phyloP scores from a whole-genome alignment of 2,888 invertebrate genomes.

The Hypena proboscidalis region DNA sequence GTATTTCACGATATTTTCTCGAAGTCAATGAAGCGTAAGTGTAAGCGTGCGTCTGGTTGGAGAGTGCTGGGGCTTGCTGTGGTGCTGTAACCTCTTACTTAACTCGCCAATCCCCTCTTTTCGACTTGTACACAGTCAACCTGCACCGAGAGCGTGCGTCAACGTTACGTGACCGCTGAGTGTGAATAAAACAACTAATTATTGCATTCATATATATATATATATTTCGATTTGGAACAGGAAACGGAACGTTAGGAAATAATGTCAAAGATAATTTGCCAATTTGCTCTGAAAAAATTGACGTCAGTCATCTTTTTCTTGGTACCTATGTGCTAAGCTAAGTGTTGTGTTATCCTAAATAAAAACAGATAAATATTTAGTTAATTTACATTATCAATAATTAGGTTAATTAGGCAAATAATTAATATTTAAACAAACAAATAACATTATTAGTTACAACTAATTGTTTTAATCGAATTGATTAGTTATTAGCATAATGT shows the following conservation, averaged over 20 bases:
- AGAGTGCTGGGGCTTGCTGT: slow-evolving; percentile 64
- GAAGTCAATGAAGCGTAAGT: slow-evolving; percentile 61
- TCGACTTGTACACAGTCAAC: slow-evolving; percentile 33
- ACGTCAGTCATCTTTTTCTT: no score
- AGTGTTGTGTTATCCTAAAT: not conserved
- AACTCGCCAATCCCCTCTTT: slow-evolving; percentile 65
- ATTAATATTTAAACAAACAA: slow-evolving; percentile 19
- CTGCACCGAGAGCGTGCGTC: slow-evolving; percentile 40
- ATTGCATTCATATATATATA: slow-evolving; percentile 33
- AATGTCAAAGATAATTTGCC: not conserved
- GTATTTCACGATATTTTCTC: slow-evolving; percentile 52
- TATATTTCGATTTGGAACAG: slow-evolving; percentile 40
- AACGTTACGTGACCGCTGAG: slow-evolving; percentile 51
- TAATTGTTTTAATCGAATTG: slow-evolving; percentile 20
- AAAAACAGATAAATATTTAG: slow-evolving; percentile 2
- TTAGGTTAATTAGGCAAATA: slow-evolving; percentile 18
- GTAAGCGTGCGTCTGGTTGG: slow-evolving; percentile 60
- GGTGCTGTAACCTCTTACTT: slow-evolving; percentile 82
- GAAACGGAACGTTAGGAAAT: slow-evolving; percentile 20
- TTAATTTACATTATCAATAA: slow-evolving; percentile 12
- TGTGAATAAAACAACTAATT: slow-evolving; percentile 46
- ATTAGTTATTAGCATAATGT: slow-evolving; percentile 15
- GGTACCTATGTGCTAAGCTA: no score
- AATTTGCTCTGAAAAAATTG: no score
- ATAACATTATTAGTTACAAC: slow-evolving; percentile 18